A percentile compares a stretch with the other conserved stretches of the same genome.
phyloP scores from a whole-genome alignment of 2,113 vertebrate species.

The Mohoua ochrocephala region DNA sequence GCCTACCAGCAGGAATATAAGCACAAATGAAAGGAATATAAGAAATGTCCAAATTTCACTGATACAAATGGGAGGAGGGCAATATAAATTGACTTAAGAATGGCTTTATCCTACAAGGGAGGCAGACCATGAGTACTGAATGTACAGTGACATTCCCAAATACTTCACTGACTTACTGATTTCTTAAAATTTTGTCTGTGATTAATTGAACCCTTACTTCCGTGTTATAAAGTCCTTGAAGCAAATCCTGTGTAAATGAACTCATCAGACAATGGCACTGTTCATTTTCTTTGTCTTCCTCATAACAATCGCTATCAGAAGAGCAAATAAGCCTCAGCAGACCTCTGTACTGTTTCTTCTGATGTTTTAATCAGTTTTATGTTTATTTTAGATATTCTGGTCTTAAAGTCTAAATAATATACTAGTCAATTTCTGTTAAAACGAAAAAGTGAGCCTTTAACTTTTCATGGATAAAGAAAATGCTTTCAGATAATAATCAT shows the following conservation, averaged over 20 bases:
- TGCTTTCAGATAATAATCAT: background rate
- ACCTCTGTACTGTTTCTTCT: background rate
- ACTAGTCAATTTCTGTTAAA: background rate
- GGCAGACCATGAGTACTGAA: background rate
- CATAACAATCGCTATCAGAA: background rate
- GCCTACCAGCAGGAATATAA: background rate
- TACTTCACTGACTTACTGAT: background rate
- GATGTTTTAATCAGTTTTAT: background rate
- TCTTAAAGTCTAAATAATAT: background rate
- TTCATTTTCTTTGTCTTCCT: background rate
- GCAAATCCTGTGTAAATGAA: background rate
- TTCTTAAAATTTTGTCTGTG: background rate
- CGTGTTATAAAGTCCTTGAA: background rate
- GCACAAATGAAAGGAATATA: background rate
- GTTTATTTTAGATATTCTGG: background rate
- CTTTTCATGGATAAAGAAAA: background rate
- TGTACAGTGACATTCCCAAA: background rate
- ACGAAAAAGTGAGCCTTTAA: background rate
- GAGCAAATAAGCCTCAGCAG: background rate
- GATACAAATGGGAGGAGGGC: background rate
- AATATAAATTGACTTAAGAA: background rate
- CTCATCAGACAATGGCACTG: background rate
- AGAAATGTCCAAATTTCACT: background rate
- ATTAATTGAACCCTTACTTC: background rate
- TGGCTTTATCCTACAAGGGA: background rate